These are phyloP conservation scores for Dromius quadrimaculatus DNA, from an alignment of 2,888 invertebrate species.

Conservation along the genomic window DNA sequence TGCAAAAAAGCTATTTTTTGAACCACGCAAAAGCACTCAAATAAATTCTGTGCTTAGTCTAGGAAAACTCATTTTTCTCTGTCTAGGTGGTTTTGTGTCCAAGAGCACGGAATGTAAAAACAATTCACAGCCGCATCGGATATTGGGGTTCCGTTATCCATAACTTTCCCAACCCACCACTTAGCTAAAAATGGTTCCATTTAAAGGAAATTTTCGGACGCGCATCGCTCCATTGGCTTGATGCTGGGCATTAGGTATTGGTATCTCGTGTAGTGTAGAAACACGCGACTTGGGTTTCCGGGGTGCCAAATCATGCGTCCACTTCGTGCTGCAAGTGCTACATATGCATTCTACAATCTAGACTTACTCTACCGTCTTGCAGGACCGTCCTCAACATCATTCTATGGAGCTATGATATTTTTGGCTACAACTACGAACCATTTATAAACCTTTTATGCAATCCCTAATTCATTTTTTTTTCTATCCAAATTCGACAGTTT, in stretches of 20 bases:
- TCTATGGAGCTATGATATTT: too few species aligned
- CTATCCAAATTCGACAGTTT: too few species aligned
- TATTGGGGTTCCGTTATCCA: conserved; percentile 22
- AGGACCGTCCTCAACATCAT: conserved; percentile 2
- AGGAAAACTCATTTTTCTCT: too few species aligned
- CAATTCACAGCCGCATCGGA: conserved; percentile 43
- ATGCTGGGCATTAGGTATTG: conserved; percentile 1
- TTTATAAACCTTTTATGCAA: too few species aligned
- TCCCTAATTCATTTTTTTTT: too few species aligned
- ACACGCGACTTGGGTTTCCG: conserved; percentile 37
- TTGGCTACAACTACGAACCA: too few species aligned
- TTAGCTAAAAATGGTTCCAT: conserved; percentile 47
- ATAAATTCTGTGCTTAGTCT: too few species aligned
- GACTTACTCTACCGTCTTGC: neutral
- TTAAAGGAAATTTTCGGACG: conserved; percentile 41
- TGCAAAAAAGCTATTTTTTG: too few species aligned
- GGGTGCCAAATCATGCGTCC: conserved; percentile 1
- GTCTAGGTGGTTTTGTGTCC: conserved; percentile 17
- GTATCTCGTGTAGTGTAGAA: conserved; percentile 1
- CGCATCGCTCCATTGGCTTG: conserved; percentile 40
- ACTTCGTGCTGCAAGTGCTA: neutral
- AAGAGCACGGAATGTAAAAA: conserved; percentile 39
- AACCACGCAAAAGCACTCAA: too few species aligned
- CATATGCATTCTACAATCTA: conserved; percentile 1
- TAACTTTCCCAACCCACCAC: conserved; percentile 31